Conservation (phyloP, 2,113 vertebrate species). For the Archilochus colubris region DNA sequence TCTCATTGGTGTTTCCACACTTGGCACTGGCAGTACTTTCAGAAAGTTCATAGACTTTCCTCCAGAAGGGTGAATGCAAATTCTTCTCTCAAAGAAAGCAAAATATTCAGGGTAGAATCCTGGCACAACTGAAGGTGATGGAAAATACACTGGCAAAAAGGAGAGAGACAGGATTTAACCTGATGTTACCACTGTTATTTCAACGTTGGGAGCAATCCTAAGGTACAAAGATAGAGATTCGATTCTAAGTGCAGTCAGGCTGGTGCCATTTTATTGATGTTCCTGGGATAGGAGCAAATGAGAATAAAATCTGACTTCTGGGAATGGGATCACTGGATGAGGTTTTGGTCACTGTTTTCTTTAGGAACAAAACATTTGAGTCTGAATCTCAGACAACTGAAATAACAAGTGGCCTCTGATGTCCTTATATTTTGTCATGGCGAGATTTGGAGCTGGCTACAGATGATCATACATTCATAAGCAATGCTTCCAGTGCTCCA, state of each 20-base stretch:
- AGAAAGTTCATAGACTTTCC: neutral
- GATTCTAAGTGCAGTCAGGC: neutral
- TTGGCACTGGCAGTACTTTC: neutral
- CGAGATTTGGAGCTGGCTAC: neutral
- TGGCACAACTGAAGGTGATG: neutral
- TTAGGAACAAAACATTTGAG: neutral
- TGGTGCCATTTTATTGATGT: slow-evolving; percentile 26
- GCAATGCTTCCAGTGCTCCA: neutral
- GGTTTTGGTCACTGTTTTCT: neutral
- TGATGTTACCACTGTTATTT: neutral
- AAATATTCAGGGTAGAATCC: slow-evolving; percentile 25
- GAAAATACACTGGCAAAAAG: neutral
- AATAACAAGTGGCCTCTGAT: neutral
- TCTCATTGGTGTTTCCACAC: neutral
- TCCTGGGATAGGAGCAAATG: neutral
- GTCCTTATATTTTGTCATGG: neutral
- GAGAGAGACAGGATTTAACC: neutral
- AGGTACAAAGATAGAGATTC: neutral
- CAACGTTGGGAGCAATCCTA: neutral
- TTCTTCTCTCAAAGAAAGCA: neutral
- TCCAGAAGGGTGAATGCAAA: neutral
- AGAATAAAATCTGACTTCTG: slow-evolving; percentile 32
- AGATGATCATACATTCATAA: neutral
- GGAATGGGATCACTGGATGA: neutral
- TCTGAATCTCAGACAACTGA: neutral